Conservation (phyloP, 2,888 invertebrate genomes). For the Abrostola tripartita region DNA sequence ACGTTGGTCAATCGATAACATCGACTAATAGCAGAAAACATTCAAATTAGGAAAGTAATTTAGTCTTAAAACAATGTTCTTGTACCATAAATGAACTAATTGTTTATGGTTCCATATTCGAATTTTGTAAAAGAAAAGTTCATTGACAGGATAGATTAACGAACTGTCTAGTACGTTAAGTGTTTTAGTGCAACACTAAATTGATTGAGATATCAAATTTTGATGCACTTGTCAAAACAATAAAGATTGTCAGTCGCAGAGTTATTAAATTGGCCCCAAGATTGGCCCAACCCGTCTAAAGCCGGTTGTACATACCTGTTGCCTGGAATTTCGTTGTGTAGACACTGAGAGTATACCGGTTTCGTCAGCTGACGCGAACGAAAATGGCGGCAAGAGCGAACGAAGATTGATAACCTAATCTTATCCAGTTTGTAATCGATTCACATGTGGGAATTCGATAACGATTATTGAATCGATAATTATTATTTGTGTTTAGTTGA, state of each 20-base stretch:
- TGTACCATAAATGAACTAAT: too few relatives aligned
- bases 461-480: conserved; percentile 28
- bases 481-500: conserved; percentile 15
- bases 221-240: conserved; percentile 16
- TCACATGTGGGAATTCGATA: conserved; percentile 32
- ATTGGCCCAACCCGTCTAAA: conserved; percentile 46
- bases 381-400: conserved; percentile 72
- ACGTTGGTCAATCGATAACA: conserved; percentile 18
- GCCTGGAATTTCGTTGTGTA: conserved; percentile 75
- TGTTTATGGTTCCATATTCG: too few relatives aligned
- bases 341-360: conserved; percentile 74
- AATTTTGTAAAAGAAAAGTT: background rate
- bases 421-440: conserved; percentile 36
- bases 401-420: conserved; percentile 67
- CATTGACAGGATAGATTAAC: background rate
- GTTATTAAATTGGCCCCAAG: conserved; percentile 33
- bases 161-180: background rate
- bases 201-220: background rate
- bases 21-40: background rate
- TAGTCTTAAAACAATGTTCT: background rate
- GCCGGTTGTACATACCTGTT: conserved; percentile 71
- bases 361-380: conserved; percentile 77
- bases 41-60: background rate
- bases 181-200: background rate
- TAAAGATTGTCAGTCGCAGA: conserved; percentile 13